phyloP scores from a whole-genome alignment of 2,113 vertebrate species.

The Alosa alosa region DNA sequence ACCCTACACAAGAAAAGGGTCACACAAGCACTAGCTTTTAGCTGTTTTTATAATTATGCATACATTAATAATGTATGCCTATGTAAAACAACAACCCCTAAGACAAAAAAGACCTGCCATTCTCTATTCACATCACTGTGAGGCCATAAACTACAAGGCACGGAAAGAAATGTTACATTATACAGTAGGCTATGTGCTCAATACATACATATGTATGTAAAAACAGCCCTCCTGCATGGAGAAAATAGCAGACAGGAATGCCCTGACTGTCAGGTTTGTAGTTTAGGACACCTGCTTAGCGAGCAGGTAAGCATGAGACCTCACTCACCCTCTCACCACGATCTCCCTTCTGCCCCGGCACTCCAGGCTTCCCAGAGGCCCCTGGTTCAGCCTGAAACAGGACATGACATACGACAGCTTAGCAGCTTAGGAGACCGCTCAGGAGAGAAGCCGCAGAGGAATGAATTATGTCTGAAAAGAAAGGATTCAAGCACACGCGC shows the following conservation, averaged over 20 bases:
- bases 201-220: too few species aligned
- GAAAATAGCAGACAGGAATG: neutral
- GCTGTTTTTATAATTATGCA: neutral
- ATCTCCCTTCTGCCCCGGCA: slow-evolving; percentile 71
- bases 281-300: neutral
- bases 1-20: slow-evolving; percentile 39
- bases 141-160: neutral
- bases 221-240: too few species aligned
- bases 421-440: neutral
- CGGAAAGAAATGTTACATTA: neutral
- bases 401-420: neutral
- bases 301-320: neutral
- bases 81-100: neutral
- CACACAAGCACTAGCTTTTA: neutral
- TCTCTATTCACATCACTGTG: neutral
- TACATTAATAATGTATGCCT: neutral
- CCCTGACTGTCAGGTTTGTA: too few species aligned
- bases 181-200: neutral
- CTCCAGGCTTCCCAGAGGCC: slow-evolving; percentile 62
- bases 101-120: neutral
- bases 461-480: neutral
- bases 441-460: neutral
- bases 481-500: neutral
- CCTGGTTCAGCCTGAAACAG: slow-evolving; percentile 60
- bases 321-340: slow-evolving; percentile 68